Conservation (phyloP, 2,888 invertebrate species). For the Kryphioiulus occultus region DNA sequence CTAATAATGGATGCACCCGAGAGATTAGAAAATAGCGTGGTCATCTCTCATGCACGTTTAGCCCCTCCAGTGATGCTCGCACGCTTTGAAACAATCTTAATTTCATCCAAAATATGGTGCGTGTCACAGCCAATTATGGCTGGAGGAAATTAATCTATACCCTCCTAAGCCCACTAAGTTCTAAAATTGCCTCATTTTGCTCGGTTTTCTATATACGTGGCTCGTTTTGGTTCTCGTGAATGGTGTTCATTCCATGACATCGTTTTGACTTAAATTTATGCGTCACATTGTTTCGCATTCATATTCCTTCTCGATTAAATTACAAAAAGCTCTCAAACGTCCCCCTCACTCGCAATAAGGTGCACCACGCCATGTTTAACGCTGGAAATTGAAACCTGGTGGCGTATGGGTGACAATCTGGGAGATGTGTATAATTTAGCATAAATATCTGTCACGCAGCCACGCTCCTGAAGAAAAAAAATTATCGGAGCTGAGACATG, state of each 20-base stretch:
- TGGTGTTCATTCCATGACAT: no score
- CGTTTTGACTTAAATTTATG: no score
- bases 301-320: not conserved
- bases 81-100: not conserved
- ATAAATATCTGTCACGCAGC: not conserved
- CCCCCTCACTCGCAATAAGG: not conserved
- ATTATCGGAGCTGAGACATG: not conserved
- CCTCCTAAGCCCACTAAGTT: not conserved
- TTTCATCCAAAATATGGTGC: not conserved
- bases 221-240: not conserved
- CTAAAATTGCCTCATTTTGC: not conserved
- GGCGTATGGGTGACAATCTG: not conserved
- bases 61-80: not conserved
- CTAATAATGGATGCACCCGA: not conserved
- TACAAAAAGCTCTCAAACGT: not conserved
- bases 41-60: not conserved
- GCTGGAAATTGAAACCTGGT: not conserved
- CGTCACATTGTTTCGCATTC: not conserved
- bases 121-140: not conserved
- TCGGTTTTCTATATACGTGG: not conserved
- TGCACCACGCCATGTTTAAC: not conserved
- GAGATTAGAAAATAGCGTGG: not conserved
- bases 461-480: not conserved
- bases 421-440: not conserved
- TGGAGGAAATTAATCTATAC: not conserved